Percentiles rank a stretch among this genome's conserved stretches.
phyloP scores from a whole-genome alignment of 2,797 vertebrate species.

The Gymnocypris eckloni region DNA sequence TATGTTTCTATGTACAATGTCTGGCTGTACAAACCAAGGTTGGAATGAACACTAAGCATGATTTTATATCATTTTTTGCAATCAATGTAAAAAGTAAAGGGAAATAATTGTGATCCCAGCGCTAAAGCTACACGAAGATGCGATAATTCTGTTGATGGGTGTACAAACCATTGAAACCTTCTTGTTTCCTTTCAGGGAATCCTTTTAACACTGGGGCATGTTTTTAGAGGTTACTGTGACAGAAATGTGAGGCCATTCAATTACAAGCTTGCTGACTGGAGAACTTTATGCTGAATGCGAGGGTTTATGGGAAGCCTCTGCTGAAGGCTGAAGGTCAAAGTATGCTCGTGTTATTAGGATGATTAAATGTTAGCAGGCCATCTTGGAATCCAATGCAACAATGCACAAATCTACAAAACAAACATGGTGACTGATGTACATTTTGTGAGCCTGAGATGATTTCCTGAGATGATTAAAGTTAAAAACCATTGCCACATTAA shows the following conservation, averaged over 20 bases:
- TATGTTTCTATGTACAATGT: not conserved
- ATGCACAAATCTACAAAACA: constrained; percentile 12
- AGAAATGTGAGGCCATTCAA: constrained; percentile 36
- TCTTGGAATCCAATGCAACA: constrained; percentile 25
- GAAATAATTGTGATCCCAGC: not conserved
- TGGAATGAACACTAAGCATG: not conserved
- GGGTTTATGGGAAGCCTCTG: not conserved
- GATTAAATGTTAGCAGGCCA: constrained; percentile 23
- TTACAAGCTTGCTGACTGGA: constrained; percentile 28
- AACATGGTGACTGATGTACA: not conserved
- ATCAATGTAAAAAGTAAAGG: not conserved
- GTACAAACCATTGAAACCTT: not conserved
- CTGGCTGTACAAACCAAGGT: not conserved
- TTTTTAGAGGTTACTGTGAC: constrained; percentile 19
- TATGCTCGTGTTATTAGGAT: constrained; percentile 12
- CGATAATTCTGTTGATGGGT: not conserved
- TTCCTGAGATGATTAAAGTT: not conserved
- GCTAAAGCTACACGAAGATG: not conserved
- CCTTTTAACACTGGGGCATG: constrained; percentile 12
- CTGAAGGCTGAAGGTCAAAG: constrained; percentile 28
- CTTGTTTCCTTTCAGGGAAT: constrained; percentile 11
- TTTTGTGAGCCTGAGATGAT: not conserved
- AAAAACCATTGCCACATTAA: not conserved
- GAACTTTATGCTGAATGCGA: constrained; percentile 35
- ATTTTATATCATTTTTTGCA: not conserved